Percentiles rank a stretch among this genome's conserved stretches.
These are phyloP conservation scores for Chiroxiphia lanceolata DNA, from an alignment of 2,797 vertebrate species.

Conservation along the genomic window DNA sequence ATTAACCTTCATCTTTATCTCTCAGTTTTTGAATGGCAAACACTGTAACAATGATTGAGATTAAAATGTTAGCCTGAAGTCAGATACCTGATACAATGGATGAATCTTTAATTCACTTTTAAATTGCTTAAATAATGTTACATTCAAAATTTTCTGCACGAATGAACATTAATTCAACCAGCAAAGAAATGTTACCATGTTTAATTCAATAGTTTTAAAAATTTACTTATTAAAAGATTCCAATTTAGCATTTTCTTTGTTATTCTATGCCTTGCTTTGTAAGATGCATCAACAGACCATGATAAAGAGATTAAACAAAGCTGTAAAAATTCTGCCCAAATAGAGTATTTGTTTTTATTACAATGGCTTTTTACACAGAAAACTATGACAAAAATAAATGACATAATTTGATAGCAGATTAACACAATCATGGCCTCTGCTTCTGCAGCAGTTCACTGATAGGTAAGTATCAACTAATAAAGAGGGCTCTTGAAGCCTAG, in stretches of 20 bases:
- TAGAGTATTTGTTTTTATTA: not conserved
- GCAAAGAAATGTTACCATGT: slow-evolving; percentile 44
- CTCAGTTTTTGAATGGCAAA: slow-evolving; percentile 40
- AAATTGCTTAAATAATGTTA: slow-evolving; percentile 61
- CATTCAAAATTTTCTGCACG: slow-evolving; percentile 51
- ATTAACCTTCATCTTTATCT: slow-evolving; percentile 51
- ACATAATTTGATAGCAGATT: not conserved
- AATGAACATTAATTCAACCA: slow-evolving; percentile 50
- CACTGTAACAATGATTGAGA: not conserved
- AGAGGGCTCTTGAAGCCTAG: not conserved
- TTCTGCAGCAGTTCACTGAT: not conserved
- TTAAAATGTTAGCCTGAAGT: slow-evolving; percentile 63
- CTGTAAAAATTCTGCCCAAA: not conserved
- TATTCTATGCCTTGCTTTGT: slow-evolving; percentile 15
- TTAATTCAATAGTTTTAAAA: slow-evolving; percentile 67
- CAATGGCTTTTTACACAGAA: not conserved
- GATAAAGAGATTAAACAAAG: slow-evolving; percentile 3
- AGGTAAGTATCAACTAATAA: not conserved
- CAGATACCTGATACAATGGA: slow-evolving; percentile 55
- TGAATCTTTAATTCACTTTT: slow-evolving; percentile 60
- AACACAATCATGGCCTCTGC: not conserved
- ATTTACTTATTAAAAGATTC: slow-evolving; percentile 31
- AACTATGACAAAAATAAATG: not conserved
- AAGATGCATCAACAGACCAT: not conserved
- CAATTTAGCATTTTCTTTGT: slow-evolving; percentile 31